Evolutionary conservation across 1,140 invertebrate genomes (phyloP), one percentile per base, ranked within the genome.

Genomic region (Tetragnatha versicolor): DNA sequence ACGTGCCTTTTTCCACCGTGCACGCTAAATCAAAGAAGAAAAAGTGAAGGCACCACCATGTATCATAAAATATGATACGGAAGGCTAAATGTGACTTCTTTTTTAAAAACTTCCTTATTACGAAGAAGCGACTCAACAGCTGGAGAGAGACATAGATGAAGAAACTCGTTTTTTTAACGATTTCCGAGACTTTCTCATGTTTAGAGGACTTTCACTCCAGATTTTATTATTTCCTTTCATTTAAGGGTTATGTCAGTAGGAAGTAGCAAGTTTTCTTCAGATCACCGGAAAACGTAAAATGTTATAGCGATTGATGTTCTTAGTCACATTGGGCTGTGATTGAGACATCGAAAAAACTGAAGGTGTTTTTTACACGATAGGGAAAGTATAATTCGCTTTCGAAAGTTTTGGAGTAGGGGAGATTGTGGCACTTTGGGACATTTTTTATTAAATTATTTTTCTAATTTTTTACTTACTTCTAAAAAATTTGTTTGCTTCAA

Each of bases 11-110:
- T 58, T 4, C 14, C 29, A 58, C 33, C n/a, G 27, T n/a, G 53
- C 53, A 58, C 53, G 53, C 53, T n/a, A 58, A 14, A 27, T 31
- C n/a, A 29, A 58, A 58, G 53, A 58, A 58, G 29, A n/a, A 31
- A 58, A 58, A 58, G 29, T 58, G 53, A 31, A 31, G 3, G 53
- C 17, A 58, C 27, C 53, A 17, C 29, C 29, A 17, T 58, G 53
- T 31, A 31, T 58, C 53, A 17, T 3, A 58, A 31, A 58, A 58
- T n/a, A n/a, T n/a, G n/a, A 33, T 58, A 33, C 53, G 53, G 53
- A 58, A 58, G 53, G 27, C 27, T 14, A 14, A 58, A 58, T 14
- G 53, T 58, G 29, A 58, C 25, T 9, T 29, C 31, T 58, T 58
- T 58, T 31, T 17, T n/a, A n/a, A n/a, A 31, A n/a, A 12, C 27